A percentile compares a stretch with the other conserved stretches of the same genome.
These are phyloP conservation scores for Thamnophis elegans DNA, from an alignment of 2,797 vertebrate species.

Conservation along the genomic window DNA sequence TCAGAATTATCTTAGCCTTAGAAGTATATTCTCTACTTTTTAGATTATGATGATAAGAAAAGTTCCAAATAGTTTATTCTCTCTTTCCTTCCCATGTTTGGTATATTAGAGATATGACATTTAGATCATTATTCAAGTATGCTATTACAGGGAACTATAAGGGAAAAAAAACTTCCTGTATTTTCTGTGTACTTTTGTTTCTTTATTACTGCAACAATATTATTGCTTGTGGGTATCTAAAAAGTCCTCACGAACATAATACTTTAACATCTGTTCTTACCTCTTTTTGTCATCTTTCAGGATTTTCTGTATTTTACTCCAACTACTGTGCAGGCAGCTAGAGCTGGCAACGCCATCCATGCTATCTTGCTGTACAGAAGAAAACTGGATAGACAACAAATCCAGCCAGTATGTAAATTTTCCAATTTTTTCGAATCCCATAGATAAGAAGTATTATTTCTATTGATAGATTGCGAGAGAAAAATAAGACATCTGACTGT, in stretches of 20 bases:
- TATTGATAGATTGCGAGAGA: conserved; percentile 6
- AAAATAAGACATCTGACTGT: background rate
- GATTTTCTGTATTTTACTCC: conserved; percentile 87
- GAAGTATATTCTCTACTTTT: background rate
- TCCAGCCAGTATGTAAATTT: conserved; percentile 86
- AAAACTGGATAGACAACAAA: conserved; percentile 91
- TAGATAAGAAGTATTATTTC: background rate
- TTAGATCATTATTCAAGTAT: background rate
- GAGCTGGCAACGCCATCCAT: conserved; percentile 91
- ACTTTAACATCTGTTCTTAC: conserved; percentile 14
- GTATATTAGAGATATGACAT: background rate
- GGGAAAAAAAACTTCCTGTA: background rate
- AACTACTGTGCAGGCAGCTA: conserved; percentile 86
- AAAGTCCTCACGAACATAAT: background rate
- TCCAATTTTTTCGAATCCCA: conserved; percentile 10
- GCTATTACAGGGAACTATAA: background rate
- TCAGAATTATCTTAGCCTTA: background rate
- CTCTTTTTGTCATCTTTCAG: conserved; percentile 63
- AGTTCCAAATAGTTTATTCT: background rate
- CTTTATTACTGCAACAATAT: background rate
- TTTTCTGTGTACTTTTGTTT: background rate
- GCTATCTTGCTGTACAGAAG: conserved; percentile 89
- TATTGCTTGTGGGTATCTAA: background rate
- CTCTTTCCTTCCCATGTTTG: background rate
- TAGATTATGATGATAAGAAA: background rate